phyloP scores from a whole-genome alignment of 1,140 invertebrate species.

The Papilio aristodemus region DNA sequence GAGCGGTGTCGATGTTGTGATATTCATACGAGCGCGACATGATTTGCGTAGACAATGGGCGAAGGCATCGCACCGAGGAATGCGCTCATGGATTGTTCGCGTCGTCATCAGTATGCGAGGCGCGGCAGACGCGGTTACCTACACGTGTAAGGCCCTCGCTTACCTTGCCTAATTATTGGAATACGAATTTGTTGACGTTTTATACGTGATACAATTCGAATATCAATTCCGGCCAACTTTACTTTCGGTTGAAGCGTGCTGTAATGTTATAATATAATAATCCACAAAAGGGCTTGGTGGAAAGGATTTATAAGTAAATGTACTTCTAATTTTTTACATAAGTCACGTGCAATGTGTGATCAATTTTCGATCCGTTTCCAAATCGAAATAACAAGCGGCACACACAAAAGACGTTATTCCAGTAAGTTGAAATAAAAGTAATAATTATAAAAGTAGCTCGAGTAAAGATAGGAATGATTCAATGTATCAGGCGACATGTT shows the following conservation, averaged over 20 bases:
- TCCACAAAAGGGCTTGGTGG: constrained; percentile 21
- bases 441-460: too few species aligned
- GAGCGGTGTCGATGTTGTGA: constrained; percentile 20
- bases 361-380: not conserved
- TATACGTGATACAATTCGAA: constrained; percentile 45
- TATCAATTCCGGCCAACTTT: constrained; percentile 35
- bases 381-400: not conserved
- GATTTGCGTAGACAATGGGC: constrained; percentile 35
- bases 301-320: not conserved
- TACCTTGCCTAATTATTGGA: constrained; percentile 66
- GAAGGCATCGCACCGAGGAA: constrained; percentile 56
- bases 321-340: not conserved
- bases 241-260: constrained; percentile 36
- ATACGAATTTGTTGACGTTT: constrained; percentile 53
- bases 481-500: not conserved
- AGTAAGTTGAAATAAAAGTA: not conserved
- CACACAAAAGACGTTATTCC: not conserved
- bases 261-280: constrained; percentile 13
- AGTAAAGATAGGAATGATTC: too few species aligned
- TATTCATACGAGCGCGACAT: constrained; percentile 32
- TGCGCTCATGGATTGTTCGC: constrained; percentile 59
- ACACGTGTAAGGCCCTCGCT: constrained; percentile 64
- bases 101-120: constrained; percentile 66
- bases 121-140: constrained; percentile 58
- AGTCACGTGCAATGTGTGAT: not conserved